Evolutionary conservation across 2,797 vertebrate species (phyloP), one percentile per base, ranked within the genome.

Genomic region (Eulemur coronatus): DNA sequence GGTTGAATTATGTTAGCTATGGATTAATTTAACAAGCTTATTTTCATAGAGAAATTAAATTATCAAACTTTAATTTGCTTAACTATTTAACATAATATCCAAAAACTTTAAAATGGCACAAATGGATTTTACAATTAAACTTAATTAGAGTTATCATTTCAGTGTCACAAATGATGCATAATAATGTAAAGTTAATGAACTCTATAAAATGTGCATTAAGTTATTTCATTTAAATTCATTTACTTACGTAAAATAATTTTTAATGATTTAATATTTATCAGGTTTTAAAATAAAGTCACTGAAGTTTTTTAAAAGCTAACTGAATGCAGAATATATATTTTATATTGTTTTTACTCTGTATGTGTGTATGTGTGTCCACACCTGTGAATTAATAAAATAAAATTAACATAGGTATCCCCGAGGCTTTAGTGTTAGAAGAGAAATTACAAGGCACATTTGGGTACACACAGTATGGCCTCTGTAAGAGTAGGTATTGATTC

Each of bases 181-280:
- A 96, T 95, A 91, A 18, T 18, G 41, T 87, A 81, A 92, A 96
- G 90, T 84, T 98, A 98, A 97, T 97, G 94, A 96, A 97, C 91
- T 79, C 80, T 94, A 88, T 94, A 81, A 96, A 97, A 98, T 98
- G 91, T 97, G 94, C 65, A 98, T 98, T 95, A 95, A 92, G 18
- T 87, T 96, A 88, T 84, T 93, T 97, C 84, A 96, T 95, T 98
- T 98, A 94, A 86, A 94, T 98, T 96, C 50, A 91, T 97, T 98
- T 96, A 87, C 78, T 97, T 97, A 94, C 84, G 80, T 69, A 91
- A 93, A 91, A 94, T 96, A 90, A 92, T 97, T 96, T 98, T 98
- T 96, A 96, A 50, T 94, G 50, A 87, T 97, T 98, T 97, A 26
- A 41, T 96, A 96, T 84, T 95, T 97, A 96, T 30, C 43, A 48